Percentiles rank a stretch among this genome's conserved stretches.
phyloP scores from a whole-genome alignment of 2,888 invertebrate genomes.

The Acleris laterana region DNA sequence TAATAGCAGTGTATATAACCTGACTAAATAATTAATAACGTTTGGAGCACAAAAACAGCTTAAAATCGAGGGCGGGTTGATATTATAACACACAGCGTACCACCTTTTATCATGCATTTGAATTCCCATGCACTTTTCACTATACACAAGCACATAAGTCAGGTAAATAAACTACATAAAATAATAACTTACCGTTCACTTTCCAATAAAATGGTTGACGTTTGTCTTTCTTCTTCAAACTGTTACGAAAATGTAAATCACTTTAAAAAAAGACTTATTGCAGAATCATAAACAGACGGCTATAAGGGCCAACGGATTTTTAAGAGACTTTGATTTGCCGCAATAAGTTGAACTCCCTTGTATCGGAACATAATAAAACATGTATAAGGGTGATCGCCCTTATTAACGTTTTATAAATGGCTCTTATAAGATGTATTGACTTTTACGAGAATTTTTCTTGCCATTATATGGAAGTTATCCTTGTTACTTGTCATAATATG shows the following conservation, averaged over 20 bases:
- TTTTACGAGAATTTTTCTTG: no score
- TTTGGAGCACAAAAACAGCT: constrained; percentile 15
- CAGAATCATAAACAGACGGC: constrained; percentile 22
- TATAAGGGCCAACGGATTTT: constrained; percentile 26
- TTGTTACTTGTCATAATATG: constrained; percentile 18
- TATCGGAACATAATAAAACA: constrained; percentile 23
- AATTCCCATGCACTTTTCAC: no score
- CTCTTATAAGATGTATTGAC: neutral
- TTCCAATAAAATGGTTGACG: neutral
- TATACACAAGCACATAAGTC: no score
- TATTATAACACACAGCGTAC: no score
- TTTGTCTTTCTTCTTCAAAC: constrained; percentile 21
- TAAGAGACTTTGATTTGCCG: constrained; percentile 14
- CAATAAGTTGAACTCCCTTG: constrained; percentile 18
- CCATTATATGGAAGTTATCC: no score
- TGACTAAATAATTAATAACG: constrained; percentile 13
- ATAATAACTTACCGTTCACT: no score
- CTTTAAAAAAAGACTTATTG: constrained; percentile 21
- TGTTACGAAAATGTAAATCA: constrained; percentile 22
- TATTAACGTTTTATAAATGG: constrained; percentile 26
- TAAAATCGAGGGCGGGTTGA: no score
- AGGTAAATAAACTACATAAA: no score
- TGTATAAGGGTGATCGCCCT: constrained; percentile 24
- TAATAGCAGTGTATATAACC: constrained; percentile 21
- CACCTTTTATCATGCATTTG: no score